Conservation (phyloP, 2,888 invertebrate species). For the Drosophila meridiana region DNA sequence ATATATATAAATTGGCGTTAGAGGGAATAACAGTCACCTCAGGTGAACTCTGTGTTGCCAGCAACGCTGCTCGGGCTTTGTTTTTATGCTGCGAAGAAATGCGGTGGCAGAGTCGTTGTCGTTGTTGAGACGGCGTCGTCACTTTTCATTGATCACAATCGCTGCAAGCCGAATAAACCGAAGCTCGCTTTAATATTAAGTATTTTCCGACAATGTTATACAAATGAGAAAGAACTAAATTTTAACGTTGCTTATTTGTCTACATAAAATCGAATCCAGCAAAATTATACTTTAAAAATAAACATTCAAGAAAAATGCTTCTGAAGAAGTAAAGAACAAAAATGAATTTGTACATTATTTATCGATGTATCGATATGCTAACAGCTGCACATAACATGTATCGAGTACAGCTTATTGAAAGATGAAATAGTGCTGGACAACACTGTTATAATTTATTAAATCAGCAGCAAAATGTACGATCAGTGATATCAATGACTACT, state of each 20-base stretch:
- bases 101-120: slow-evolving; percentile 57
- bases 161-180: slow-evolving; percentile 5
- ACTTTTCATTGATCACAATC: slow-evolving; percentile 30
- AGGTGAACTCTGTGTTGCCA: slow-evolving; percentile 14
- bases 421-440: neutral
- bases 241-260: slow-evolving; percentile 11
- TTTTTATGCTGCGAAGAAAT: slow-evolving; percentile 45
- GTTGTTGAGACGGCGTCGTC: slow-evolving; percentile 65
- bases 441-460: neutral
- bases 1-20: slow-evolving; percentile 12
- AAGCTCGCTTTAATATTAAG: neutral
- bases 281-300: slow-evolving; percentile 37
- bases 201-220: neutral
- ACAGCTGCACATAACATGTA: slow-evolving; percentile 13
- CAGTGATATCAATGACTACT: neutral
- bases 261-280: slow-evolving; percentile 31
- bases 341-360: slow-evolving; percentile 20
- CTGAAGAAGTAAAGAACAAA: slow-evolving; percentile 41
- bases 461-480: neutral
- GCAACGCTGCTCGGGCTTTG: slow-evolving; percentile 30
- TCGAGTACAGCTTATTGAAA: neutral
- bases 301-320: slow-evolving; percentile 50
- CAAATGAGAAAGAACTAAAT: slow-evolving; percentile 10
- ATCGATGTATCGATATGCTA: slow-evolving; percentile 19
- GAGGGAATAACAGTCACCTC: slow-evolving; percentile 30